Percentiles rank a stretch among this genome's conserved stretches.
Evolutionary conservation across 2,888 invertebrate genomes (phyloP).

Genomic region (Drosophila siamana): DNA sequence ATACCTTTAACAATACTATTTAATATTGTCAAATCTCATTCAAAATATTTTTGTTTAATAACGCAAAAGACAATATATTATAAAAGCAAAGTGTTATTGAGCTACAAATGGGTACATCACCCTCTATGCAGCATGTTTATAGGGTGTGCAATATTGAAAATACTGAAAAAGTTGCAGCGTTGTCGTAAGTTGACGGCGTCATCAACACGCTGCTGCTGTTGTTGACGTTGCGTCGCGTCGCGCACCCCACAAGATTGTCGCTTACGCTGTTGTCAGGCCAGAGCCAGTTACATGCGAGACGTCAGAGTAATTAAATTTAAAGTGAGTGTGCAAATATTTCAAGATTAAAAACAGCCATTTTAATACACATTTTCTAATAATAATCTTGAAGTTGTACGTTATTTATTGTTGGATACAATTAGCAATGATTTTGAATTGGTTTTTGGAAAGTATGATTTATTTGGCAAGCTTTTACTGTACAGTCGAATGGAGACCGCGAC

Average conservation of each 20-base stretch:
- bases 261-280: slow-evolving; percentile 16
- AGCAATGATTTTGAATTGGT: background rate
- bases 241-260: slow-evolving; percentile 63
- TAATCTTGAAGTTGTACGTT: background rate
- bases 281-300: background rate
- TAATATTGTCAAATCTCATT: no score
- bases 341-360: background rate
- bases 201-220: slow-evolving; percentile 23
- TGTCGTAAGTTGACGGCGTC: slow-evolving; percentile 43
- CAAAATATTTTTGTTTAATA: no score
- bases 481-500: slow-evolving; percentile 7
- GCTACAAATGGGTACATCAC: no score
- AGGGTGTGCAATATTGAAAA: slow-evolving; percentile 50
- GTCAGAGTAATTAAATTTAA: background rate
- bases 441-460: slow-evolving; percentile 16
- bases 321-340: background rate
- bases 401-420: background rate
- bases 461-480: slow-evolving; percentile 35
- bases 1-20: no score
- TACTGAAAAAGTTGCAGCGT: slow-evolving; percentile 54
- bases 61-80: no score
- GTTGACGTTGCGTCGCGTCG: slow-evolving; percentile 11
- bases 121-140: background rate
- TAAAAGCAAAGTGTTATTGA: no score
- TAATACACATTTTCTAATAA: background rate